Conservation (phyloP, 2,888 invertebrate genomes). For the Ditula angustiorana region DNA sequence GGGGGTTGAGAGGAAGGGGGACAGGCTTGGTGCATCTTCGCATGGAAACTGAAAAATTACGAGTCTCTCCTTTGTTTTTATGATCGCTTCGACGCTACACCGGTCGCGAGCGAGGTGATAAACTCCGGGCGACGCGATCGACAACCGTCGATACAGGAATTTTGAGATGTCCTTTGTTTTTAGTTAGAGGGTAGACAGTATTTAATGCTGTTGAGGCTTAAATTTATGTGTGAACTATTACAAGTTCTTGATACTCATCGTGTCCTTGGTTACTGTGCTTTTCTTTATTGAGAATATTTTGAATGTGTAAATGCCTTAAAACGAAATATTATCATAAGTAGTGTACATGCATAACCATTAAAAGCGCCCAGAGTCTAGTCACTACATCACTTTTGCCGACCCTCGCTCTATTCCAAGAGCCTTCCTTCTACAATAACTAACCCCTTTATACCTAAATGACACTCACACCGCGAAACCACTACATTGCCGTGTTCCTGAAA, state of each 20-base stretch:
- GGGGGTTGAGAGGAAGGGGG: constrained; percentile 61
- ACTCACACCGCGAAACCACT: constrained; percentile 69
- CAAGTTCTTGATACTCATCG: background rate
- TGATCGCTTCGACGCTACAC: constrained; percentile 54
- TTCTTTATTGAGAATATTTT: background rate
- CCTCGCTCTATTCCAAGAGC: constrained; percentile 74
- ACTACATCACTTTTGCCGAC: constrained; percentile 62
- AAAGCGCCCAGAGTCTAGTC: constrained; percentile 7
- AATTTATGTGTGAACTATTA: constrained; percentile 30
- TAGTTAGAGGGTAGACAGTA: constrained; percentile 16
- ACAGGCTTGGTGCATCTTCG: constrained; percentile 61
- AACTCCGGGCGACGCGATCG: constrained; percentile 29
- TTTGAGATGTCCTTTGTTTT: constrained; percentile 27
- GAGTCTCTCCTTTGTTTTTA: constrained; percentile 63
- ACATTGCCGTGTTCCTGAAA: constrained; percentile 70
- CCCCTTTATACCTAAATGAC: constrained; percentile 64
- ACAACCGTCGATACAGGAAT: constrained; percentile 47
- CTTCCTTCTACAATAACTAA: constrained; percentile 63
- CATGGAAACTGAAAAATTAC: constrained; percentile 72
- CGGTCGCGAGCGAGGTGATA: constrained; percentile 50
- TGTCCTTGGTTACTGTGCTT: background rate
- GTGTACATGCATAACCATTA: background rate
- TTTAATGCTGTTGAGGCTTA: constrained; percentile 14
- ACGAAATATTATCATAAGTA: background rate
- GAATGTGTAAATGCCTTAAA: background rate